These are phyloP conservation scores for Apis florea DNA, from an alignment of 1,140 invertebrate species.

Conservation along the genomic window DNA sequence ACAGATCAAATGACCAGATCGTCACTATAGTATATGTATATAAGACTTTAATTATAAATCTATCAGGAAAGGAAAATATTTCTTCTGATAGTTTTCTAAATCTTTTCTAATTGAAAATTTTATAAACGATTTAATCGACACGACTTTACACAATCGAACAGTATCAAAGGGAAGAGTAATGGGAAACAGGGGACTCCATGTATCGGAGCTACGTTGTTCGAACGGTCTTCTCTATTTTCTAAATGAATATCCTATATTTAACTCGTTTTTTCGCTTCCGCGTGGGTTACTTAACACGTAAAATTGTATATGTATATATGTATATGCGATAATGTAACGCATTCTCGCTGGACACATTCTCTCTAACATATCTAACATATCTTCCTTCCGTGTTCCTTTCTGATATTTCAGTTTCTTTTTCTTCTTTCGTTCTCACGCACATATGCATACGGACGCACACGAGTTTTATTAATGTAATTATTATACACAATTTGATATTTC, in stretches of 20 bases:
- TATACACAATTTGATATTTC: conserved; percentile 64
- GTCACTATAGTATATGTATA: neutral
- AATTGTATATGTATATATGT: conserved; percentile 56
- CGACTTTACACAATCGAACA: conserved; percentile 14
- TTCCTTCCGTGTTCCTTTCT: neutral
- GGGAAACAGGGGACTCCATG: conserved; percentile 14
- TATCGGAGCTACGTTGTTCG: conserved; percentile 24
- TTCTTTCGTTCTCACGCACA: conserved; percentile 23
- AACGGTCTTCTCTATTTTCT: conserved; percentile 44
- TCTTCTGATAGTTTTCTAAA: neutral
- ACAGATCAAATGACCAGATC: neutral
- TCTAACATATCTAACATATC: neutral
- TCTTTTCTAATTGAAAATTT: neutral
- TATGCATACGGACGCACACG: conserved; percentile 40
- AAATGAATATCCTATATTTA: conserved; percentile 51
- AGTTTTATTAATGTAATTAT: conserved; percentile 45
- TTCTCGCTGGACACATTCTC: conserved; percentile 21
- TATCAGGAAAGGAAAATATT: neutral
- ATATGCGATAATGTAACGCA: conserved; percentile 51
- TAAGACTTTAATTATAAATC: no score
- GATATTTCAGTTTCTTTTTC: neutral
- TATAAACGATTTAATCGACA: conserved; percentile 12
- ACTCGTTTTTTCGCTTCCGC: conserved; percentile 46
- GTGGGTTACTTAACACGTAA: conserved; percentile 46
- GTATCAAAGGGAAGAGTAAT: conserved; percentile 11